These are phyloP conservation scores for Cichladusa arquata DNA, from an alignment of 2,113 vertebrate species.

Conservation along the genomic window DNA sequence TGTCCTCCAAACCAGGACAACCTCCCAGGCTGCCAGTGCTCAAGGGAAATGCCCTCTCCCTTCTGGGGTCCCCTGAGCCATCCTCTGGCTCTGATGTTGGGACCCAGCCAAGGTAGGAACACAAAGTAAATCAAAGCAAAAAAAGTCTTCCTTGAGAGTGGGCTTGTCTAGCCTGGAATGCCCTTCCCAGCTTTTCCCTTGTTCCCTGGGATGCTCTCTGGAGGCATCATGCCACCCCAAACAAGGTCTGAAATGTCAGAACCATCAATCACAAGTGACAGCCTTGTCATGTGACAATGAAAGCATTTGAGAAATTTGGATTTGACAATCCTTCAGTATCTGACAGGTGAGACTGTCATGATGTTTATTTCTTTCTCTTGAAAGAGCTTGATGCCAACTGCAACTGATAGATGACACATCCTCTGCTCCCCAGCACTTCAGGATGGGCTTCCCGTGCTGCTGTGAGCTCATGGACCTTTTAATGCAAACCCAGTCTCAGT, in stretches of 20 bases:
- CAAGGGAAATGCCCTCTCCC: neutral
- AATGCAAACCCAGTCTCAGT: neutral
- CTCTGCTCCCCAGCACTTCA: neutral
- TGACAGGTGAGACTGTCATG: neutral
- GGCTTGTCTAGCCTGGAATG: neutral
- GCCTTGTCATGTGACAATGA: neutral
- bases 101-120: neutral
- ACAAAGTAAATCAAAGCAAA: neutral
- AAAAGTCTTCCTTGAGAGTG: accelerated
- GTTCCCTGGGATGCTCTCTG: neutral
- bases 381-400: neutral
- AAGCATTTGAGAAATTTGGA: neutral
- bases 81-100: neutral
- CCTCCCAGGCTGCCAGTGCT: neutral
- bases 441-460: neutral
- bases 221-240: neutral
- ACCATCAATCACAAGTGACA: neutral
- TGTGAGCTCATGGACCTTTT: neutral
- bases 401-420: neutral
- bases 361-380: neutral
- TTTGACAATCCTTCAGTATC: neutral
- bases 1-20: no score
- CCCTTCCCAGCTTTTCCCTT: neutral
- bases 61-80: neutral
- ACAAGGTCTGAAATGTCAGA: neutral